A percentile compares a stretch with the other conserved stretches of the same genome.
Evolutionary conservation across 2,888 invertebrate species (phyloP).

Genomic region (Matsumyia berberina): DNA sequence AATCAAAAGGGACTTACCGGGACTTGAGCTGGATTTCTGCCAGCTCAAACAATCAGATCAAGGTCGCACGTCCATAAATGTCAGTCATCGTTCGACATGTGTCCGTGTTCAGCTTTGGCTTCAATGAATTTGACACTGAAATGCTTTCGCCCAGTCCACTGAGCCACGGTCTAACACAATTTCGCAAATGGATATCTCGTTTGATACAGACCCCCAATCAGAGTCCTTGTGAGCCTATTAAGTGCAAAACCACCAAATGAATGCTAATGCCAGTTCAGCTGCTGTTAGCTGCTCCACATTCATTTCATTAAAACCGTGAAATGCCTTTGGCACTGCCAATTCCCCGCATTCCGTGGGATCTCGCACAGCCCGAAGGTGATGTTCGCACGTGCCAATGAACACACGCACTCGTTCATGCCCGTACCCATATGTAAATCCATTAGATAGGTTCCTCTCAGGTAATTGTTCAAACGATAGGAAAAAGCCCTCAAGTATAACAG

Average conservation of each 20-base stretch:
- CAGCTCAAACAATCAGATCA: too few relatives aligned
- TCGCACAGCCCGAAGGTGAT: conserved; percentile 47
- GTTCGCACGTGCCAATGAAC: conserved; percentile 56
- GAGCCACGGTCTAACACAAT: neutral
- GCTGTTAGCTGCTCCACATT: conserved; percentile 48
- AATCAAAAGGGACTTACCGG: too few relatives aligned
- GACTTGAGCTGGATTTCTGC: too few relatives aligned
- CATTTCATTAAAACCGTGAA: conserved; percentile 32
- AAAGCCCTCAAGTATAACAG: conserved; percentile 19
- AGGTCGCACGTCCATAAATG: too few relatives aligned
- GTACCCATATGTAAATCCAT: neutral
- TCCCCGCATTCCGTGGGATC: conserved; percentile 26
- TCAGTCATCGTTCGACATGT: too few relatives aligned
- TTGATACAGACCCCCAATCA: neutral
- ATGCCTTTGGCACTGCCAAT: conserved; percentile 31
- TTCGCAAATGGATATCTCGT: neutral
- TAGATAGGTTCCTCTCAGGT: neutral
- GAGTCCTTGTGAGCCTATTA: conserved; percentile 31
- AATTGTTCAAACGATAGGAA: conserved; percentile 12
- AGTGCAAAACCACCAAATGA: conserved; percentile 33
- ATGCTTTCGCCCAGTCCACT: neutral
- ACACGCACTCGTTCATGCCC: neutral
- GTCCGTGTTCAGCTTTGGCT: too few relatives aligned
- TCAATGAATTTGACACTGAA: neutral
- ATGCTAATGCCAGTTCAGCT: conserved; percentile 22